Evolutionary conservation across 2,888 invertebrate species (phyloP).

Genomic region (Clusia tigrina): DNA sequence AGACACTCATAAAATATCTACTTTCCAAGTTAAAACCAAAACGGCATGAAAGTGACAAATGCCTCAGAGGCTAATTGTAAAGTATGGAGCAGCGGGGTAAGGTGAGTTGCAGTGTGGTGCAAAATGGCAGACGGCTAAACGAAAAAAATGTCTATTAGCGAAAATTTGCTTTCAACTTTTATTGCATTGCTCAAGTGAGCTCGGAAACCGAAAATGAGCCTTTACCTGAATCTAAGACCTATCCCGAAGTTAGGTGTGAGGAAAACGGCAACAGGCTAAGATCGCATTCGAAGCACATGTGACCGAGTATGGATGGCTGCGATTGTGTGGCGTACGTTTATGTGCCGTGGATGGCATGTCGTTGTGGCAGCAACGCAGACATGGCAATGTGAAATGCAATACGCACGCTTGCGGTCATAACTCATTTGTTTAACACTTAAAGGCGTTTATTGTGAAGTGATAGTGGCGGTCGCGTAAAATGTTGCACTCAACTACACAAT

Average conservation of each 20-base stretch:
- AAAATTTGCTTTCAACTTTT: background rate
- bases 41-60: background rate
- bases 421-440: constrained; percentile 10
- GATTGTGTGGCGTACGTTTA: background rate
- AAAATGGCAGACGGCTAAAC: too few relatives aligned
- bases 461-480: background rate
- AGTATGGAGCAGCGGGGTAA: too few relatives aligned
- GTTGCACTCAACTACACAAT: too few relatives aligned
- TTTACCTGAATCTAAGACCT: too few relatives aligned
- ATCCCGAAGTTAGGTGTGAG: too few relatives aligned
- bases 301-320: background rate
- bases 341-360: background rate
- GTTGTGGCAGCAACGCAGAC: background rate
- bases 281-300: background rate
- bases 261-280: too few relatives aligned
- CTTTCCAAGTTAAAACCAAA: background rate
- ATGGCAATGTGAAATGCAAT: constrained; percentile 4
- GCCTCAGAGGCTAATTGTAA: background rate
- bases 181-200: too few relatives aligned
- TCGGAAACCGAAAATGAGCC: too few relatives aligned
- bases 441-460: constrained; percentile 3
- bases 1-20: background rate
- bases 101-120: too few relatives aligned
- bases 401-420: constrained; percentile 12
- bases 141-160: background rate